Evolutionary conservation across 2,888 invertebrate species (phyloP), one percentile per base, ranked within the genome.

Genomic region (Odontothrips loti): DNA sequence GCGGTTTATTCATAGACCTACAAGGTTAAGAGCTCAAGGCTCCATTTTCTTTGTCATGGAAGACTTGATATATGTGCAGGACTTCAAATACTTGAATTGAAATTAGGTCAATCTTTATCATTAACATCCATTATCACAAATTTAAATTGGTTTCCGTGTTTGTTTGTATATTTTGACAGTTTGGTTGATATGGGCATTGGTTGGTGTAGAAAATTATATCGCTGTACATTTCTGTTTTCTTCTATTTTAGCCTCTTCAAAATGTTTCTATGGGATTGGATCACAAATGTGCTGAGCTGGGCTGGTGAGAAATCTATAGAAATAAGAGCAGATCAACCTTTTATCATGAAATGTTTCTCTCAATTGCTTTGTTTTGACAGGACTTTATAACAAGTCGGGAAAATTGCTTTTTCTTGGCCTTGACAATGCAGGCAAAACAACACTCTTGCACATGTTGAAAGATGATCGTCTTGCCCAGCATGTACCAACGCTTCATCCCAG

Each of bases 371-470:
- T 80, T 83, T 82, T 81, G 82, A 80, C 88, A 98, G 98, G 99
- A 88, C 91, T 99, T 88, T 98, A 96, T 93, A 99, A 98, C 91
- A 99, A 99, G 89, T 97, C 97, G 85, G 99, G 98, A 86, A 99
- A 99, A 89, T 91, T 99, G 85, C 92, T 99, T 86, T 99, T 99
- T 90, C 92, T 99, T 86, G 99, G 99, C 82, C 91, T 99, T 87
- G 99, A 99, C 90, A 99, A 99, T 92, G 98, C 99, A 85, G 99
- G 99, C 86, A 99, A 99, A 91, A 99, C 99, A 81, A 99, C 99
- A 85, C 91, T 99, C 85, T 92, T 99, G 86, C 98, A 99, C 89
- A 99, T 99, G 98, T 92, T 99, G 89, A 99, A 99, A 92, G 98
- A 99, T 91, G 98, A 99, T 90, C 93, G 98, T 90, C 92, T 99